Evolutionary conservation across 2,888 invertebrate species (phyloP).

Genomic region (Parochlus steinenii): DNA sequence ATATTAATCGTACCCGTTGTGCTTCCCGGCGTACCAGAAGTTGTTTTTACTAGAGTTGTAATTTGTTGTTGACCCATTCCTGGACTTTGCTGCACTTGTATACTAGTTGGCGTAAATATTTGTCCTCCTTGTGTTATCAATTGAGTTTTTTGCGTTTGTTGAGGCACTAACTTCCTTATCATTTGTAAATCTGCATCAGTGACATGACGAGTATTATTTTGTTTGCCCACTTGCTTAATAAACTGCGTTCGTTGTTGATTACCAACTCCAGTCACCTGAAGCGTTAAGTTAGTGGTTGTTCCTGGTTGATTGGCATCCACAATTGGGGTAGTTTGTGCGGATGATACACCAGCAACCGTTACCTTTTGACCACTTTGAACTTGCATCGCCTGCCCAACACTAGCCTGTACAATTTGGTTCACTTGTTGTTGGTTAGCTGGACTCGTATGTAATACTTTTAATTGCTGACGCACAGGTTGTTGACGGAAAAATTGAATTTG

Average conservation of each 20-base stretch:
- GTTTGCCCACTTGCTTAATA: constrained; percentile 27
- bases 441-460: constrained; percentile 21
- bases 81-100: constrained; percentile 24
- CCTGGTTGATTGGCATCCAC: constrained; percentile 16
- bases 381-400: constrained; percentile 23
- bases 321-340: constrained; percentile 12
- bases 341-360: constrained; percentile 25
- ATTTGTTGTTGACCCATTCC: constrained; percentile 13
- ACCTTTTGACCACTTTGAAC: constrained; percentile 29
- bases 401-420: constrained; percentile 25
- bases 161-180: constrained; percentile 35
- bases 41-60: constrained; percentile 25
- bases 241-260: constrained; percentile 29
- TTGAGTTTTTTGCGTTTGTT: constrained; percentile 27
- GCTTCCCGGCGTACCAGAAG: constrained; percentile 18
- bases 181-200: constrained; percentile 42
- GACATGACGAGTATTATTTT: constrained; percentile 34
- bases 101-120: constrained; percentile 38
- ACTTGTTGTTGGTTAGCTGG: too few species aligned
- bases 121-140: constrained; percentile 33
- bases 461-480: constrained; percentile 21
- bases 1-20: constrained; percentile 35
- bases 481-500: constrained; percentile 30
- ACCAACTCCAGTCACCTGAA: constrained; percentile 28
- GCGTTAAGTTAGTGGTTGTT: not conserved